Evolutionary conservation across 2,113 vertebrate genomes (phyloP).

Genomic region (Vireo altiloquus): DNA sequence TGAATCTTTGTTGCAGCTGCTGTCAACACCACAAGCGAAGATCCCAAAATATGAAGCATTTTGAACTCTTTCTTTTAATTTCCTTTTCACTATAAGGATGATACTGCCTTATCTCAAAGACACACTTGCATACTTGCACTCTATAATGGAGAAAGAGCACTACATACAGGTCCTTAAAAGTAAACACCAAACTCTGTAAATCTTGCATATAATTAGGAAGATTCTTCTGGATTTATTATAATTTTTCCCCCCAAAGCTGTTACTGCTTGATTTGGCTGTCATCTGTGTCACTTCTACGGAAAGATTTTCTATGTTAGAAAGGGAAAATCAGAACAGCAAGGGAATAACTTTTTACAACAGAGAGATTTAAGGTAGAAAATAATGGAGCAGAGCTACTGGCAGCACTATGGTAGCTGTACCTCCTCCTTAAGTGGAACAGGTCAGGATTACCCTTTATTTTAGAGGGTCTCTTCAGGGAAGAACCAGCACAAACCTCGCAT

Average conservation of each 20-base stretch:
- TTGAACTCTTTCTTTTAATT: slow-evolving; percentile 26
- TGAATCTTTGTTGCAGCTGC: not conserved
- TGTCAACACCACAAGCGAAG: slow-evolving; percentile 7
- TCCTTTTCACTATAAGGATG: not conserved
- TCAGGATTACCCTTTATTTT: not conserved
- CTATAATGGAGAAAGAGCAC: slow-evolving; percentile 55
- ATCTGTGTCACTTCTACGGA: not conserved
- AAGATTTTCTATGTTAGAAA: not conserved
- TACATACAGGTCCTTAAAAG: slow-evolving; percentile 45
- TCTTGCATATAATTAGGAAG: slow-evolving; percentile 44
- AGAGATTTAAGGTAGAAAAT: not conserved
- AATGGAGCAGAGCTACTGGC: not conserved
- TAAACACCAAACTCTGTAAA: slow-evolving; percentile 49
- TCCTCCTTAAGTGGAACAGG: not conserved
- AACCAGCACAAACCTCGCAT: not conserved
- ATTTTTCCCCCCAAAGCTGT: not conserved
- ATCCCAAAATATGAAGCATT: slow-evolving; percentile 25
- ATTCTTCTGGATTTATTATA: slow-evolving; percentile 21
- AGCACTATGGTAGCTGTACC: not conserved
- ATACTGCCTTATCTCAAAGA: slow-evolving; percentile 56
- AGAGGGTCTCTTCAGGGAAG: not conserved
- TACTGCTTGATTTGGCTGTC: slow-evolving; percentile 46
- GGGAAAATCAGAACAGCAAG: slow-evolving; percentile 20
- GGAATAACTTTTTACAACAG: not conserved
- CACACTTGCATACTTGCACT: slow-evolving; percentile 55